phyloP scores from a whole-genome alignment of 2,888 invertebrate genomes.

The Nebria salina region DNA sequence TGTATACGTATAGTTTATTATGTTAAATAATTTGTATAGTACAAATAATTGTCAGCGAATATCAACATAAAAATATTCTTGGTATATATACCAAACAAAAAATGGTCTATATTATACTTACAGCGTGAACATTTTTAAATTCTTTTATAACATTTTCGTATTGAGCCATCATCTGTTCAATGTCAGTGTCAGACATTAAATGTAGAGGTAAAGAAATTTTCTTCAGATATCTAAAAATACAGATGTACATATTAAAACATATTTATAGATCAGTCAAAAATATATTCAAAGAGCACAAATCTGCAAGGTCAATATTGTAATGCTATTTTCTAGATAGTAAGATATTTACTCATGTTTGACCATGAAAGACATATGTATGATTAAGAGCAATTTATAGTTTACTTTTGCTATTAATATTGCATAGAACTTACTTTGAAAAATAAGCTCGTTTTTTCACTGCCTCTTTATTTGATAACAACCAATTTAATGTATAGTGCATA shows the following conservation, averaged over 20 bases:
- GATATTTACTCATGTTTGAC: too few relatives aligned
- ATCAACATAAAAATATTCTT: too few relatives aligned
- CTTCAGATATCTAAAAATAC: constrained; percentile 62
- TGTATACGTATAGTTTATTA: too few relatives aligned
- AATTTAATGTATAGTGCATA: constrained; percentile 81
- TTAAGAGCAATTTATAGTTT: too few relatives aligned
- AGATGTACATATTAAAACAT: neutral
- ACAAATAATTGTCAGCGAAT: too few relatives aligned
- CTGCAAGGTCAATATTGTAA: too few relatives aligned
- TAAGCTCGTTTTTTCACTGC: constrained; percentile 85
- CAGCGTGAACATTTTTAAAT: constrained; percentile 77
- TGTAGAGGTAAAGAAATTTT: constrained; percentile 78
- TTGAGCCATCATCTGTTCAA: constrained; percentile 75
- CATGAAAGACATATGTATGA: too few relatives aligned
- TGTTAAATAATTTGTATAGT: too few relatives aligned
- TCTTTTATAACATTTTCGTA: constrained; percentile 81
- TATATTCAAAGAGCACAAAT: neutral
- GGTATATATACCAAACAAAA: too few relatives aligned
- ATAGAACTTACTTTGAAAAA: constrained; percentile 71
- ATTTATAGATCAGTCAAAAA: neutral
- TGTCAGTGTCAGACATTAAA: constrained; percentile 77
- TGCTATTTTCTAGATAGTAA: too few relatives aligned
- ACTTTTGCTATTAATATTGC: too few relatives aligned
- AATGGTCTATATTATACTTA: constrained; percentile 25
- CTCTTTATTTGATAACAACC: constrained; percentile 79